These are phyloP conservation scores for fruit fly (Drosophila melanogaster) DNA, from an alignment of 1,140 invertebrate genomes.

Conservation along the genomic window DNA sequence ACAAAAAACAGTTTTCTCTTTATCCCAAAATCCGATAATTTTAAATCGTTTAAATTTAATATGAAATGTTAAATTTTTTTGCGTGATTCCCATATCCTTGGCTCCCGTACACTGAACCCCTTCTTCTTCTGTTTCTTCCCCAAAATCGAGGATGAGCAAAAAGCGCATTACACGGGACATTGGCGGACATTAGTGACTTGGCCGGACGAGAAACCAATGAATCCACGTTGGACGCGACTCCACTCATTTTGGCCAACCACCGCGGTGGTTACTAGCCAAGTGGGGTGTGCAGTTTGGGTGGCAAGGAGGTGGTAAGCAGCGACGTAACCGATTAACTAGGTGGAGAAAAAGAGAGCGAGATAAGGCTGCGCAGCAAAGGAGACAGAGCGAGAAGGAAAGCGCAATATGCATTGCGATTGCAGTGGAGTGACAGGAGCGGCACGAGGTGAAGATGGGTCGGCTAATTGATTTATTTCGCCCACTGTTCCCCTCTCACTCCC, in stretches of 20 bases:
- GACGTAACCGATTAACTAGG: conserved; percentile 34
- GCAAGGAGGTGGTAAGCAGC: conserved; percentile 16
- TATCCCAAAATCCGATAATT: no score
- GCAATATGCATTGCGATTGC: conserved; percentile 25
- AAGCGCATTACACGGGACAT: conserved; percentile 61
- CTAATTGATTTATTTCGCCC: conserved; percentile 71
- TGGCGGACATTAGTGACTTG: conserved; percentile 45
- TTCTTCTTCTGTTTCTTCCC: no score
- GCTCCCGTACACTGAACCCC: no score
- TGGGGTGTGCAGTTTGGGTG: not conserved
- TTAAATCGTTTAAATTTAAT: no score
- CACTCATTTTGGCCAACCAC: conserved; percentile 17
- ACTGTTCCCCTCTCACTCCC: conserved; percentile 10
- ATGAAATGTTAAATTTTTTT: not conserved
- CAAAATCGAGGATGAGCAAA: conserved; percentile 32
- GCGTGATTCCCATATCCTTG: not conserved
- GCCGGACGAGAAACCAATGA: conserved; percentile 56
- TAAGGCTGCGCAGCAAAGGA: conserved; percentile 11
- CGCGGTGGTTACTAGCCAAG: not conserved
- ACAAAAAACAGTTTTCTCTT: no score
- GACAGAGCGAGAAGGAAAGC: conserved; percentile 2
- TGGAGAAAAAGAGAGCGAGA: conserved; percentile 3
- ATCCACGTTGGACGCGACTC: conserved; percentile 48
- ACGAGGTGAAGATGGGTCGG: conserved; percentile 42
- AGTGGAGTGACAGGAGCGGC: conserved; percentile 33